Evolutionary conservation across 2,113 vertebrate species (phyloP).

Genomic region (Periophthalmodon schlosseri): DNA sequence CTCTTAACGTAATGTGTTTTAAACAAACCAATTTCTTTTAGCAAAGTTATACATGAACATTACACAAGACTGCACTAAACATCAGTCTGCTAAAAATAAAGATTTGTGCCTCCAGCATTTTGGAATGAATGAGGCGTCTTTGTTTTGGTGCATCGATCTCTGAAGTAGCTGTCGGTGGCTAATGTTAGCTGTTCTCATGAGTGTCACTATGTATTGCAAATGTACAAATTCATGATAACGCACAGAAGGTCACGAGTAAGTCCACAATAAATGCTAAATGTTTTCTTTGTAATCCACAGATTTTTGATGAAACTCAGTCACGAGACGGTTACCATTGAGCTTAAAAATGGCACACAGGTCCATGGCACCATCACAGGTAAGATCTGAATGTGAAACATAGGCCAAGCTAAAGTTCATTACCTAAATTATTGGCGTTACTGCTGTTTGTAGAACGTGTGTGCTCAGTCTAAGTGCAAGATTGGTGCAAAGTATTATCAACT

Average conservation of each 20-base stretch:
- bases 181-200: background rate
- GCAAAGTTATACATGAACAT: background rate
- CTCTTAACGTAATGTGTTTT: conserved; percentile 59
- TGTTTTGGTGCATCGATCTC: conserved; percentile 29
- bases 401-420: background rate
- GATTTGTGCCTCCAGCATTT: background rate
- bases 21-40: background rate
- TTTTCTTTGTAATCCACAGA: conserved; percentile 60
- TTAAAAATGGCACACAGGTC: conserved; percentile 98
- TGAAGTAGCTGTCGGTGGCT: background rate
- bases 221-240: background rate
- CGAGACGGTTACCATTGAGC: conserved; percentile 96
- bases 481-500: too few relatives aligned
- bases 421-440: background rate
- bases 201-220: background rate
- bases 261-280: background rate
- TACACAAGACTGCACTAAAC: background rate
- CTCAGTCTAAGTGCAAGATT: too few relatives aligned
- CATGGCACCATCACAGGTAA: conserved; percentile 97
- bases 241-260: background rate
- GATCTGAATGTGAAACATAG: background rate
- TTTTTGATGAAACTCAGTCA: conserved; percentile 99
- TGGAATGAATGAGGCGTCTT: background rate
- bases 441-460: background rate
- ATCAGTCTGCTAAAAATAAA: too few relatives aligned